Percentiles rank a stretch among this genome's conserved stretches.
Evolutionary conservation across 2,113 vertebrate genomes (phyloP).

Genomic region (Amblyornis subalaris): DNA sequence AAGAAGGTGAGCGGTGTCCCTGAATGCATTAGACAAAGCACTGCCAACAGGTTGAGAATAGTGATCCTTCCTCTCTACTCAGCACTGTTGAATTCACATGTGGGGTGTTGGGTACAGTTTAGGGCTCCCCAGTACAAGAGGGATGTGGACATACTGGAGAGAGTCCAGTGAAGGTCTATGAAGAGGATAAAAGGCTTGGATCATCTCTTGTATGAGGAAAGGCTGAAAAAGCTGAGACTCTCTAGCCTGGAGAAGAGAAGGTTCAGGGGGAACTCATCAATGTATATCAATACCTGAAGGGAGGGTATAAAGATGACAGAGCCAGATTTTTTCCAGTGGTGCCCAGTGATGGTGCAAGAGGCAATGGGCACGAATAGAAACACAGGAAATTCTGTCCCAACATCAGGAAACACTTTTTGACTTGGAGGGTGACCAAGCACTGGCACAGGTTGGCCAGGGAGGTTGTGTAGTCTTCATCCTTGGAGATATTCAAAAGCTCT

Average conservation of each 20-base stretch:
- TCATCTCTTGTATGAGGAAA: not conserved
- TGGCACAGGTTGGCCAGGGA: not conserved
- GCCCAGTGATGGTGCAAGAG: not conserved
- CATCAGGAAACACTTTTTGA: not conserved
- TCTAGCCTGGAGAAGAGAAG: not conserved
- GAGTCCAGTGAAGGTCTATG: not conserved
- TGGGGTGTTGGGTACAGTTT: not conserved
- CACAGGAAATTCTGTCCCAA: not conserved
- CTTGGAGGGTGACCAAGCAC: accelerated
- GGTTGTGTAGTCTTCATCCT: not conserved
- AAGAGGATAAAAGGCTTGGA: not conserved
- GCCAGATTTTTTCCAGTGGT: not conserved
- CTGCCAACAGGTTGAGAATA: not conserved
- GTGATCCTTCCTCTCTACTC: not conserved
- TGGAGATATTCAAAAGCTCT: not conserved
- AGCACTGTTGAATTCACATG: not conserved
- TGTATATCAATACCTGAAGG: not conserved
- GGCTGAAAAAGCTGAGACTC: not conserved
- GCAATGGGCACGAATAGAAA: not conserved
- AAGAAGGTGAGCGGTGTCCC: not conserved
- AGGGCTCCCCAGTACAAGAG: not conserved
- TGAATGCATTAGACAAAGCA: not conserved
- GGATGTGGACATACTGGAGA: not conserved
- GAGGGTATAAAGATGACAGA: not conserved
- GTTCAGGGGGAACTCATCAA: not conserved